Conservation (phyloP, 92 coral and sea anemone genomes). For the Zoanthus gigantus region DNA sequence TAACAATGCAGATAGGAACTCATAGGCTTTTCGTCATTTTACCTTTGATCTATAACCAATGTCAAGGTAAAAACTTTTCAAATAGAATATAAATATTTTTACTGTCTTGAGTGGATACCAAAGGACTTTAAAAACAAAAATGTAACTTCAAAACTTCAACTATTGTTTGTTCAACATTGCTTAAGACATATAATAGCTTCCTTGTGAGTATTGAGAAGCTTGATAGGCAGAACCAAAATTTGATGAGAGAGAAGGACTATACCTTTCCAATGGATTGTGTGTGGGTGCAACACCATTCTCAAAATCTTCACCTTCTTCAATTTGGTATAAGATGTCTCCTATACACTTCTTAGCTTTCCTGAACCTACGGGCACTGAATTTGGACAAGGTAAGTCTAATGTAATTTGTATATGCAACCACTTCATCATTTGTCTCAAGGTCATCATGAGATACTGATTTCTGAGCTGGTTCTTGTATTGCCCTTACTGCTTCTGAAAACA, state of each 20-base stretch:
- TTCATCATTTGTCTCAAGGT: background rate
- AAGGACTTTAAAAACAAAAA: background rate
- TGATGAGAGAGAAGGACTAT: constrained; percentile 59
- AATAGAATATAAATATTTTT: background rate
- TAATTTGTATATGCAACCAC: constrained; percentile 56
- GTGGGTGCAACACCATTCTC: constrained; percentile 9
- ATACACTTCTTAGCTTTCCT: constrained; percentile 55
- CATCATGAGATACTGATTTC: background rate
- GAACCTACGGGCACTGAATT: constrained; percentile 30
- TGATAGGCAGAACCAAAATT: constrained; percentile 51
- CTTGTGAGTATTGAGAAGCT: constrained; percentile 12
- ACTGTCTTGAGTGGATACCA: background rate
- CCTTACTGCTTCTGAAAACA: constrained; percentile 62
- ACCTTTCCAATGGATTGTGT: constrained; percentile 40
- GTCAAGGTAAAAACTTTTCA: background rate
- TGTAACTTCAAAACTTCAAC: background rate
- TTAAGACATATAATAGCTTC: background rate
- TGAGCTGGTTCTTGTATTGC: constrained; percentile 51
- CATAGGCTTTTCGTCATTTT: background rate
- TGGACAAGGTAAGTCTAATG: constrained; percentile 43
- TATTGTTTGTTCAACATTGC: background rate
- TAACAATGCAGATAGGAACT: background rate
- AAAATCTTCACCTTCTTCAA: constrained; percentile 35
- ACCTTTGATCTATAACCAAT: background rate
- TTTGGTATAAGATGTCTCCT: constrained; percentile 52